phyloP scores from a whole-genome alignment of 2,113 vertebrate genomes.

The Helogale parvula region DNA sequence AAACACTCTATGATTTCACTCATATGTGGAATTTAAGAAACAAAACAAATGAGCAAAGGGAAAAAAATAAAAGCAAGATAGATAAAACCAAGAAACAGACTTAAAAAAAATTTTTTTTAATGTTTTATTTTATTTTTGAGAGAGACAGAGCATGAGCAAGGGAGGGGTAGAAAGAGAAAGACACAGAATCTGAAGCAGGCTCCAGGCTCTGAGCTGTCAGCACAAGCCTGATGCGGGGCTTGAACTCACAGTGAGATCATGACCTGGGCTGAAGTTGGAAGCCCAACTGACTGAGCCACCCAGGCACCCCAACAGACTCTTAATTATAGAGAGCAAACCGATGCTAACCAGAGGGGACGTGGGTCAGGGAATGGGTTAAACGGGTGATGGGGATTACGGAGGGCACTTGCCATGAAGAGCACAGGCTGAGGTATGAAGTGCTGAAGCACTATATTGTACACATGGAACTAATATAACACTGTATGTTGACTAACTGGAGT shows the following conservation, averaged over 20 bases:
- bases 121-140: too few relatives aligned
- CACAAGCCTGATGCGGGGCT: too few relatives aligned
- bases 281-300: too few relatives aligned
- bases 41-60: neutral
- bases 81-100: neutral
- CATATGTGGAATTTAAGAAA: neutral
- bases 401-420: neutral
- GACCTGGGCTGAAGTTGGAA: too few relatives aligned
- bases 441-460: neutral
- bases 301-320: neutral
- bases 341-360: neutral
- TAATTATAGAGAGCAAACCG: neutral
- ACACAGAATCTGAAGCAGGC: too few relatives aligned
- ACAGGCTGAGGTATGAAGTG: neutral
- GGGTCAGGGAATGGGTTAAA: neutral
- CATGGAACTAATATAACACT: neutral
- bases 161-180: too few relatives aligned
- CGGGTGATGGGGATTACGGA: neutral
- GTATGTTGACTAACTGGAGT: neutral
- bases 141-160: too few relatives aligned
- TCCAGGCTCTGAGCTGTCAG: too few relatives aligned
- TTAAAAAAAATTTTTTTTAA: neutral
- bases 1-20: neutral
- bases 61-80: neutral
- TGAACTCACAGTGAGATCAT: too few relatives aligned